These are phyloP conservation scores for Bungarus multicinctus DNA, from an alignment of 2,113 vertebrate species.

Conservation along the genomic window DNA sequence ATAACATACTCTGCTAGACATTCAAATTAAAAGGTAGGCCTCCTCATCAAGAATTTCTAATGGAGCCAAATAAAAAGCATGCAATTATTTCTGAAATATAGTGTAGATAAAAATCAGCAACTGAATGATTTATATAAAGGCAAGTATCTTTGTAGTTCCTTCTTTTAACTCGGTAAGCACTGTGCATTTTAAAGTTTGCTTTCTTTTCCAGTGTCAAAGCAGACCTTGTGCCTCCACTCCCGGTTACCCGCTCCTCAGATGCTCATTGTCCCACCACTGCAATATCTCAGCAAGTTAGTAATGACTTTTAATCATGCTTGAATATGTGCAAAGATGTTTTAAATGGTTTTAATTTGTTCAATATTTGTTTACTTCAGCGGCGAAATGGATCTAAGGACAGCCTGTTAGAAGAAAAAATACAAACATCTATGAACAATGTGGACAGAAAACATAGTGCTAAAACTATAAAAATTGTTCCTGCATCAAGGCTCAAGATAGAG, in stretches of 20 bases:
- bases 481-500: constrained; percentile 73
- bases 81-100: not conserved
- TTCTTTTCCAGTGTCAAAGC: constrained; percentile 72
- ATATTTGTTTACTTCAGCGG: constrained; percentile 66
- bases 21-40: not conserved
- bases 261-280: constrained; percentile 59
- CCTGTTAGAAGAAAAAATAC: constrained; percentile 71
- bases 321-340: not conserved
- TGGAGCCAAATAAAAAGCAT: not conserved
- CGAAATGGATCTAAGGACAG: constrained; percentile 81
- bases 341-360: not conserved
- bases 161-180: not conserved
- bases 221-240: constrained; percentile 82
- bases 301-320: not conserved
- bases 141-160: not conserved
- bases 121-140: not conserved
- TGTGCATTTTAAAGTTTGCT: not conserved
- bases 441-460: constrained; percentile 72
- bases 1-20: not conserved
- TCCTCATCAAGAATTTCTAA: not conserved
- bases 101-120: not conserved
- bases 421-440: constrained; percentile 52
- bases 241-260: constrained; percentile 80
- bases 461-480: constrained; percentile 74
- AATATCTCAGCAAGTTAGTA: constrained; percentile 69